Evolutionary conservation across 2,797 vertebrate species (phyloP), one percentile per base, ranked within the genome.

Genomic region (Pitangus sulphuratus): DNA sequence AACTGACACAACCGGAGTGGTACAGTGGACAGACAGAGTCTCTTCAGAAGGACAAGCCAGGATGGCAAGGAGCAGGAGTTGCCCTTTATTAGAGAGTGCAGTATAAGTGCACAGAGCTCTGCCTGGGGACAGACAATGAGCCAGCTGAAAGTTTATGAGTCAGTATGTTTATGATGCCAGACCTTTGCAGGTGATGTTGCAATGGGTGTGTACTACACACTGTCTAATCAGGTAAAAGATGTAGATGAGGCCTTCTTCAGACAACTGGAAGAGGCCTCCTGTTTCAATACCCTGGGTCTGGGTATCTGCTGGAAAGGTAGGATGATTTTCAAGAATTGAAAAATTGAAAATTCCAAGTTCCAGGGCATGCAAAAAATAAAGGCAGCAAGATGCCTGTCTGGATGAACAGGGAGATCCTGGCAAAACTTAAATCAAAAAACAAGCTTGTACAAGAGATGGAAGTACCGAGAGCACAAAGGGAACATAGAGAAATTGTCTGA

Each of bases 171-270:
- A 15, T 48, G 48, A 71, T 3, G 12, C n/a, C 21, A 80, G n/a
- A 76, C 5, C 31, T 18, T 51, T 0, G 0, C 0, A 0, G 6
- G 28, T 24, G 18, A 76, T 0, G 1, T 0, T 51, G 69, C 54
- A 72, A 33, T 24, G 18, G 7, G 15, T 58, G 11, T 39, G 24
- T 17, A 35, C 24, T 20, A 54, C 18, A 47, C 16, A 8, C 26
- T 35, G 25, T 18, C 30, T 47, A 10, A 81, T 8, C 18, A 51
- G 21, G 26, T 48, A 18, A 16, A 66, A n/a, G 25, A 44, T 35
- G 30, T 17, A 61, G 13, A 54, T 33, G 15, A 61, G 7, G 12
- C 30, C 16, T 39, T 40, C 64, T 69, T n/a, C 45, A 35, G 26
- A 30, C 4, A 72, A 48, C 0, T 35, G 21, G 18, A 76, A 84